Evolutionary conservation across 2,888 invertebrate genomes (phyloP).

Genomic region (Pachycephus smyrnensis): DNA sequence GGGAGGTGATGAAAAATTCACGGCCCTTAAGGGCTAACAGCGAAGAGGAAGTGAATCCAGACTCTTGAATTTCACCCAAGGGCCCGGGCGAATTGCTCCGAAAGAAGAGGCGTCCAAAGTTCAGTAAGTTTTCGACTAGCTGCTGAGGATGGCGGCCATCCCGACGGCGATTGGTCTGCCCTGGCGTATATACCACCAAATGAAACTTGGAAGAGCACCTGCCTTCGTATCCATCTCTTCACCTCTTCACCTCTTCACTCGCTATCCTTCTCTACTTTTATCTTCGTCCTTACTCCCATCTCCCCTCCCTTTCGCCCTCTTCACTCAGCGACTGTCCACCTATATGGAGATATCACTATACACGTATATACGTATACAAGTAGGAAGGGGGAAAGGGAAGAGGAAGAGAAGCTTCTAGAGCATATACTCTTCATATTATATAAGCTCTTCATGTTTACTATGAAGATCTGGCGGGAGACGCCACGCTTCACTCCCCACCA

Average conservation of each 20-base stretch:
- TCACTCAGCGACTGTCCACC: not conserved
- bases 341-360: not conserved
- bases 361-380: not conserved
- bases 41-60: not conserved
- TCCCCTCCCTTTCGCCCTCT: not conserved
- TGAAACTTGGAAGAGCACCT: constrained; percentile 1
- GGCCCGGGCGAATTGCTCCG: not conserved
- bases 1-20: not conserved
- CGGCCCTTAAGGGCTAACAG: not conserved
- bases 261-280: constrained; percentile 35
- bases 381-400: not conserved
- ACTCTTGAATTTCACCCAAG: not conserved
- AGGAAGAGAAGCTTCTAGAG: not conserved
- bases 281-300: constrained; percentile 19
- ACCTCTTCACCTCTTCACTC: constrained; percentile 28
- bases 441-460: not conserved
- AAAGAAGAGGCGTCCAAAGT: not conserved
- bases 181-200: not conserved
- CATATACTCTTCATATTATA: not conserved
- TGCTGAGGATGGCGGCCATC: not conserved
- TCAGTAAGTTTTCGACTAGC: not conserved
- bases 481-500: not conserved
- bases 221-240: constrained; percentile 20
- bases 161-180: not conserved
- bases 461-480: not conserved